A percentile compares a stretch with the other conserved stretches of the same genome.
phyloP scores from a whole-genome alignment of 2,797 vertebrate species.

The Phoxinus dragarum region DNA sequence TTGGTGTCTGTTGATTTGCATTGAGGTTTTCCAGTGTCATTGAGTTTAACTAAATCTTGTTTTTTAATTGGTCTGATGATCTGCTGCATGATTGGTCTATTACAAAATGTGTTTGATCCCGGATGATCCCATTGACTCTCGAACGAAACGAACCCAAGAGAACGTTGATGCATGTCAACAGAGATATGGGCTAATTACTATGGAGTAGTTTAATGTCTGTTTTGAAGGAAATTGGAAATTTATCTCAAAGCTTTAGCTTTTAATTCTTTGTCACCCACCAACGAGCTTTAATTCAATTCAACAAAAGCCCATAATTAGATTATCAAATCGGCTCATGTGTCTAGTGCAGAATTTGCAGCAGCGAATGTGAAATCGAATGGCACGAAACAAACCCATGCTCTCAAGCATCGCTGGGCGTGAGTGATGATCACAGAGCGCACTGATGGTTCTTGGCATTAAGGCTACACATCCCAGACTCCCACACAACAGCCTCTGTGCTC shows the following conservation, averaged over 20 bases:
- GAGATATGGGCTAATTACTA: background rate
- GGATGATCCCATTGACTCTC: background rate
- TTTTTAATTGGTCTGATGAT: background rate
- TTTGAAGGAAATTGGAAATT: background rate
- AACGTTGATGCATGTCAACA: background rate
- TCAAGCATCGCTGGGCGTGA: conserved; percentile 31
- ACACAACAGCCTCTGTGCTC: background rate
- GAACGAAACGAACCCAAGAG: background rate
- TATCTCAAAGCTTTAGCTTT: conserved; percentile 17
- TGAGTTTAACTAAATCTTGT: background rate
- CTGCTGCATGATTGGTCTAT: background rate
- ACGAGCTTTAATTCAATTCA: conserved; percentile 42
- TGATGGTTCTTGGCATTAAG: conserved; percentile 32
- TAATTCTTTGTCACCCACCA: conserved; percentile 11
- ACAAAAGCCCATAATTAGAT: conserved; percentile 57
- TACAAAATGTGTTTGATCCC: background rate
- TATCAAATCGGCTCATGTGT: conserved; percentile 35
- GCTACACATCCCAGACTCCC: conserved; percentile 9
- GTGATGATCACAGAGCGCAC: conserved; percentile 39
- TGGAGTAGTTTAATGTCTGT: background rate
- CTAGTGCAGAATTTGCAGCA: conserved; percentile 12
- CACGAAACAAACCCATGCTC: conserved; percentile 22
- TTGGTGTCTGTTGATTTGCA: background rate
- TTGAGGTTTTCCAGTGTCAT: background rate
- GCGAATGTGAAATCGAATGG: conserved; percentile 17